Base-by-base conservation (phyloP, 2,797 vertebrate genomes). In the Chelon labrosus region DNA sequence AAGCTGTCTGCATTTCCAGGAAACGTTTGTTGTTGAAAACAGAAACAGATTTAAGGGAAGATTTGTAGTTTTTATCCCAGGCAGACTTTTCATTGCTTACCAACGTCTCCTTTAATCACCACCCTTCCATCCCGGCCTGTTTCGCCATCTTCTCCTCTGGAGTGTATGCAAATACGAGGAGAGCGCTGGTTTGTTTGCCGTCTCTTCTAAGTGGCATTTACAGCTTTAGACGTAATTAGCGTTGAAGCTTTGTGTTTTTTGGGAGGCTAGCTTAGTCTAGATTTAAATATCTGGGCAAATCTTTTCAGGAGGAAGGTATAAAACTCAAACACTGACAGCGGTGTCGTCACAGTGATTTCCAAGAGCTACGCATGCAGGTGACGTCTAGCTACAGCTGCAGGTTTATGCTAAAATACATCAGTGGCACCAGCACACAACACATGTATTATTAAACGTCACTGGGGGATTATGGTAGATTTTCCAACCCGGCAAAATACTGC, bases 11-110 rank as follows among this genome's bases (percentile, higher is more conserved):
- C 38, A 16, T 80, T 88, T 92, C 78, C 83, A 85, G 84, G 79
- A 89, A 90, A 67, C 78, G 75, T 84, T 82, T 75, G 52, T 44
- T 51, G 80, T 59, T 68, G 82, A 83, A 85, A 90, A 84, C 68
- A 89, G 83, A 85, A 91, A 82, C 3, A 10, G 37, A 69, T 58
- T 75, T 63, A 51, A 80, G 67, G 63, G 65, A 73, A 69, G 62
- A 82, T 84, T 75, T 77, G 77, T 74, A 70, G 65, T 66, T 83
- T 83, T 64, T 10, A 85, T 77, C 68, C 79, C 63, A 50, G n/a
- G 82, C 62, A 75, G 70, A 74, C 68, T 73, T 70, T 31, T 79
- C 13, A 61, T 17, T 69, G 50, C 39, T 75, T 73, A 67, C 77
- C 70, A 62, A 44, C 20, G 0, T 69, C 70, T 68, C 54, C 63